Conservation (phyloP, 2,113 vertebrate species). For the Myanophis thanlyinensis region DNA sequence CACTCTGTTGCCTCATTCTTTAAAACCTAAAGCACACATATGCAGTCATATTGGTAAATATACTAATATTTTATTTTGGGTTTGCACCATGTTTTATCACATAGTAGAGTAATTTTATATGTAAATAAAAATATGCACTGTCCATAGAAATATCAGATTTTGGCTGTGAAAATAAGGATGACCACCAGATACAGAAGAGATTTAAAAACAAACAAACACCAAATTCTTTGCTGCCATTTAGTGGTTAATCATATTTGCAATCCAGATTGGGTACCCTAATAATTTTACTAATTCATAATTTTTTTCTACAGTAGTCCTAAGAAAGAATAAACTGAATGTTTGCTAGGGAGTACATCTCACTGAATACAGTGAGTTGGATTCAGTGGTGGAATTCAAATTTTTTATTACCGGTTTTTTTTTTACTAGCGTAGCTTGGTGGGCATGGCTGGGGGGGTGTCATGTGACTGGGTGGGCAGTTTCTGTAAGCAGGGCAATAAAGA, state of each 20-base stretch:
- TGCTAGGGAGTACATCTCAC: not conserved
- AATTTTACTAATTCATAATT: not conserved
- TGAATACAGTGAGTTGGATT: not conserved
- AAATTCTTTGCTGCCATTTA: not conserved
- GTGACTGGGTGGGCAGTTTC: too few relatives aligned
- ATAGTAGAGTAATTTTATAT: not conserved
- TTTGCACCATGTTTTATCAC: not conserved
- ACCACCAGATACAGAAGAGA: not conserved
- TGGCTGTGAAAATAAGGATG: not conserved
- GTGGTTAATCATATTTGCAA: not conserved
- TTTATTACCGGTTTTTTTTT: too few relatives aligned
- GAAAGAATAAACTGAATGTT: not conserved
- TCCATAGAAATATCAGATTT: not conserved
- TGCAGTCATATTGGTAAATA: not conserved
- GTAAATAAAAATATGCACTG: not conserved
- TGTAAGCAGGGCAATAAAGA: too few relatives aligned
- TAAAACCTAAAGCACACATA: not conserved
- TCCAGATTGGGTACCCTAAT: not conserved
- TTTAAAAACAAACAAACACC: not conserved
- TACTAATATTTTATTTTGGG: not conserved
- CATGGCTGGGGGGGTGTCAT: too few relatives aligned
- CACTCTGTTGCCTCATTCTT: not conserved
- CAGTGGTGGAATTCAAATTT: too few relatives aligned
- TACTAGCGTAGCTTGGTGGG: too few relatives aligned
- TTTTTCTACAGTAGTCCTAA: not conserved